Conservation (phyloP, 2,888 invertebrate genomes). For the Dinocampus coccinellae region DNA sequence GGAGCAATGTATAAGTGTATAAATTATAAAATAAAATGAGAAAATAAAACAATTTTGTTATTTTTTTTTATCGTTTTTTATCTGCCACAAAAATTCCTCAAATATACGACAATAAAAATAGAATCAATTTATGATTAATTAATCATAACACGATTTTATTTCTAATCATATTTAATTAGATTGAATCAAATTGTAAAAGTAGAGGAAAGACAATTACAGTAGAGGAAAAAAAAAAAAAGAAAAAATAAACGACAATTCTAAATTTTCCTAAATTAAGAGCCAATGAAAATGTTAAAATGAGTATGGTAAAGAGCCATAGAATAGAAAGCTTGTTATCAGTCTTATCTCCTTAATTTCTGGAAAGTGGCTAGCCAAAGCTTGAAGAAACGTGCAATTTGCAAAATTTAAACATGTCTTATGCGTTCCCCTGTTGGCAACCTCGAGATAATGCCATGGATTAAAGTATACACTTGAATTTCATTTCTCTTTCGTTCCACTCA, state of each 20-base stretch:
- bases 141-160: background rate
- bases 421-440: slow-evolving; percentile 44
- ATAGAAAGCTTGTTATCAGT: slow-evolving; percentile 55
- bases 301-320: slow-evolving; percentile 28
- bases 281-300: slow-evolving; percentile 17
- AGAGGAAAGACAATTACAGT: background rate
- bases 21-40: too few species aligned
- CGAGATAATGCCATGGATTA: slow-evolving; percentile 62
- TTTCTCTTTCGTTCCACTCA: slow-evolving; percentile 20
- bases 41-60: background rate
- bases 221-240: background rate
- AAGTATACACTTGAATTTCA: slow-evolving; percentile 37
- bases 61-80: too few species aligned
- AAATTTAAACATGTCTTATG: slow-evolving; percentile 63
- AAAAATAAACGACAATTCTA: background rate
- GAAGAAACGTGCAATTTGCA: slow-evolving; percentile 58
- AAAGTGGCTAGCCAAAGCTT: slow-evolving; percentile 45
- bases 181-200: too few species aligned
- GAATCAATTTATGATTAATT: too few species aligned
- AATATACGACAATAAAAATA: too few species aligned
- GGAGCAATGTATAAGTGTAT: too few species aligned
- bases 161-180: too few species aligned
- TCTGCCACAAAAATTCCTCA: too few species aligned
- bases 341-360: slow-evolving; percentile 58
- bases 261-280: slow-evolving; percentile 21